Evolutionary conservation across 2,113 vertebrate species (phyloP).

Genomic region (Neopipo cinnamomea): DNA sequence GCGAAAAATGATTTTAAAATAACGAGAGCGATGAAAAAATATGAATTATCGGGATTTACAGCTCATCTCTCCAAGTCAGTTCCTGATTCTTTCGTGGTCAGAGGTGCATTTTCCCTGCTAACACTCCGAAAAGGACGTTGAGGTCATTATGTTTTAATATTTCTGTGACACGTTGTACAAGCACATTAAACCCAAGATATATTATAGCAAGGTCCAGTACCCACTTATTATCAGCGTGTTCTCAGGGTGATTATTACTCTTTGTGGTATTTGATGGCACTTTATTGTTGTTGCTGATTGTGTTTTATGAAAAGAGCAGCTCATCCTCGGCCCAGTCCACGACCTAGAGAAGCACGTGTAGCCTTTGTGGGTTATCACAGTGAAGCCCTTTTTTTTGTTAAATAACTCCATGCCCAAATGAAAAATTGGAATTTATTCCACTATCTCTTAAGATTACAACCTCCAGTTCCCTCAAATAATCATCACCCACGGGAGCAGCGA

Average conservation of each 20-base stretch:
- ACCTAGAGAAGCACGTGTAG: background rate
- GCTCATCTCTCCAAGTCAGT: background rate
- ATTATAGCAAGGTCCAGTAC: background rate
- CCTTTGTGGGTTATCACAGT: slow-evolving; percentile 12
- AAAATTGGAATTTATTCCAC: slow-evolving; percentile 1
- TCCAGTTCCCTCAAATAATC: background rate
- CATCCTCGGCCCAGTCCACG: background rate
- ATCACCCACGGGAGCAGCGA: background rate
- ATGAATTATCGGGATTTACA: background rate
- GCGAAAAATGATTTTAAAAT: background rate
- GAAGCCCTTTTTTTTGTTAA: background rate
- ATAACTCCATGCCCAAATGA: background rate
- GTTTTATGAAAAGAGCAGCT: background rate
- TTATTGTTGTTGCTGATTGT: background rate
- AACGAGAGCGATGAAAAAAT: fast-evolving
- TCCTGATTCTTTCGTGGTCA: background rate
- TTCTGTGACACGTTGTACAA: background rate
- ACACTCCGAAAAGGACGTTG: background rate
- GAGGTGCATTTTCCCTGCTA: background rate
- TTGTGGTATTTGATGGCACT: background rate
- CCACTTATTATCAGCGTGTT: background rate
- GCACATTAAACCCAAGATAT: background rate
- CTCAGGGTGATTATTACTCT: background rate
- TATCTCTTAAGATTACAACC: background rate
- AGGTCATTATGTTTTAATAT: background rate